Evolutionary conservation across 2,888 invertebrate genomes (phyloP).

Genomic region (Eristalinus sepulchralis): DNA sequence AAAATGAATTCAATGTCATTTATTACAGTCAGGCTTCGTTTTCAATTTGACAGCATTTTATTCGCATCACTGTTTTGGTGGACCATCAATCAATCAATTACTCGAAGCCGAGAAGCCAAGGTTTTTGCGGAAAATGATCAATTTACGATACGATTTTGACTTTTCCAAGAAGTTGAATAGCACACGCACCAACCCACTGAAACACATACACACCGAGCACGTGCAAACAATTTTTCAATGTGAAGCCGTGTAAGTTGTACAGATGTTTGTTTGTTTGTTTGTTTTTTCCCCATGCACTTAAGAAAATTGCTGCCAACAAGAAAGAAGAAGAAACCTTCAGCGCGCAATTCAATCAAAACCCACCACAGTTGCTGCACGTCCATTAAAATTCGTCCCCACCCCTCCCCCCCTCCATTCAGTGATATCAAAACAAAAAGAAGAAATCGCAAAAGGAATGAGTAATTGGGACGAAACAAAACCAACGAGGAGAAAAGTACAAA

Average conservation of each 20-base stretch:
- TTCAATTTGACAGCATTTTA: conserved; percentile 48
- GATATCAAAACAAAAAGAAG: not conserved
- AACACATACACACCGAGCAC: not conserved
- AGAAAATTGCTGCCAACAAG: conserved; percentile 43
- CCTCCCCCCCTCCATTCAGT: not conserved
- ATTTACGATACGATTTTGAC: not conserved
- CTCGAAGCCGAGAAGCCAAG: not conserved
- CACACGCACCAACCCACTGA: not conserved
- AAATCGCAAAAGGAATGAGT: conserved; percentile 21
- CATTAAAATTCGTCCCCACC: too few relatives aligned
- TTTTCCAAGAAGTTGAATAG: not conserved
- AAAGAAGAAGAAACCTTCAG: conserved; percentile 6
- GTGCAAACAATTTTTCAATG: not conserved
- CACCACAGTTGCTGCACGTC: conserved; percentile 19
- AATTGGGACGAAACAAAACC: conserved; percentile 1
- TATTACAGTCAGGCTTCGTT: conserved; percentile 38
- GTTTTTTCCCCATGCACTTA: conserved; percentile 26
- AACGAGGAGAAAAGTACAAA: conserved; percentile 3
- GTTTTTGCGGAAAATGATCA: not conserved
- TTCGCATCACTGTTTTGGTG: conserved; percentile 38
- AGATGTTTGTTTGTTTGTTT: not conserved
- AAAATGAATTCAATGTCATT: conserved; percentile 27
- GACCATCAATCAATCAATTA: conserved; percentile 57
- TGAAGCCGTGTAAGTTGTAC: not conserved
- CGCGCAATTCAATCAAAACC: not conserved